Conservation (phyloP, 2,888 invertebrate genomes). For the Zaprionus bogoriensis region DNA sequence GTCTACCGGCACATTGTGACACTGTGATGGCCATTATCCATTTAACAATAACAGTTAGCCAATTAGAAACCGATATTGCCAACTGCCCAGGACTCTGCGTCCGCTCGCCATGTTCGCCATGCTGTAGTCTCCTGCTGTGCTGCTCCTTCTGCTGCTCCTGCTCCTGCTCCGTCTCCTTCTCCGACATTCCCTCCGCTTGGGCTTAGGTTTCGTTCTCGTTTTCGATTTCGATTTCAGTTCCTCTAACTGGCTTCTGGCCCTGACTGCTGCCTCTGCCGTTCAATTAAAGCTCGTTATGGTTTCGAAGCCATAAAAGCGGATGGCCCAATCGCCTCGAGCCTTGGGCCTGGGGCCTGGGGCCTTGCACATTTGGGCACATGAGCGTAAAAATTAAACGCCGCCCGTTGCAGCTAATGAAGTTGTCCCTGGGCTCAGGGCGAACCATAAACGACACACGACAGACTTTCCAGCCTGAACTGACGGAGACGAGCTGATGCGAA, state of each 20-base stretch:
- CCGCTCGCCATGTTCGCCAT: no score
- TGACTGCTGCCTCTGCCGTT: conserved; percentile 40
- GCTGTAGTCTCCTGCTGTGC: not conserved
- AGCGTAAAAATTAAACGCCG: conserved; percentile 69
- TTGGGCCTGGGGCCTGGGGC: no score
- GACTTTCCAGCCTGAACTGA: conserved; percentile 21
- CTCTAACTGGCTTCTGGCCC: not conserved
- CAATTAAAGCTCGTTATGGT: conserved; percentile 69
- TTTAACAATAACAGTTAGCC: conserved; percentile 71
- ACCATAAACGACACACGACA: conserved; percentile 63
- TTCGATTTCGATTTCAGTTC: conserved; percentile 1
- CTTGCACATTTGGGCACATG: conserved; percentile 73
- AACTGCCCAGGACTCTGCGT: conserved; percentile 28
- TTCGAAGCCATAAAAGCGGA: conserved; percentile 68
- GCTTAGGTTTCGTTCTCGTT: conserved; percentile 5
- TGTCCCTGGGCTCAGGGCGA: conserved; percentile 2
- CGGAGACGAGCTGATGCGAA: conserved; percentile 9
- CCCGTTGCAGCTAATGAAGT: conserved; percentile 73
- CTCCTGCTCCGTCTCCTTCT: not conserved
- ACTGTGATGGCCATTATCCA: conserved; percentile 46
- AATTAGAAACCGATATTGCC: conserved; percentile 62
- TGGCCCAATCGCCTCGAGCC: conserved; percentile 32
- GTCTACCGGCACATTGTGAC: conserved; percentile 14
- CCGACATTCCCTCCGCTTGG: not conserved
- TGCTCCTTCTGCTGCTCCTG: not conserved